Base-by-base conservation (phyloP, 2,888 invertebrate species). In the Monopis laevigella region DNA sequence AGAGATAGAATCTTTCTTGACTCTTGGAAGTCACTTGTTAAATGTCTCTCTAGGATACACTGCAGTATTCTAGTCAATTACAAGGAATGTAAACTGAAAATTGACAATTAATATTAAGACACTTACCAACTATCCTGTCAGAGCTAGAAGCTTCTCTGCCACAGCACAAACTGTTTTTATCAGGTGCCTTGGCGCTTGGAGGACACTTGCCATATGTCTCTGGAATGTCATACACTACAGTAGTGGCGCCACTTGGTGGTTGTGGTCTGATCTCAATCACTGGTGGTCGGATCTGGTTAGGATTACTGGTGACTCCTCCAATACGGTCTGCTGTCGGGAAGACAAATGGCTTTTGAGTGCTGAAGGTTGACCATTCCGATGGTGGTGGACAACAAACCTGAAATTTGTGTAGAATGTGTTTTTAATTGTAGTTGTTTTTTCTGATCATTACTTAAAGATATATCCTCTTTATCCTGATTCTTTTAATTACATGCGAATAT, bases 331-430 rank as follows among this genome's bases (percentile, higher is more conserved):
- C 47, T 46, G 42, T 48, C 44, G 6, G 42, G n/a, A 34, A 32
- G 12, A 26, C 38, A 3, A 41, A 45, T 42, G 35, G 46, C 30
- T 35, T 43, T 38, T 14, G 12, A 3, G 42, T 45, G 24, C 41
- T 32, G 43, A 49, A 49, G 2, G 27, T 39, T 1, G 44, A 21
- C 56, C 55, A 55, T n/a, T 46, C 39, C 5, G 39, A 32, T 44
- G 43, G 19, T 0, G 51, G 43, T 28, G 56, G 56, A 32, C 57
- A 57, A 45, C 56, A 58, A 2, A 55, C 51, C 55, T 58, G 48
- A 19, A 45, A 44, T 39, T 18, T 38, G n/a, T n/a, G n/a, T n/a
- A n/a, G n/a, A n/a, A n/a, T n/a, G n/a, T n/a, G n/a, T n/a, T n/a
- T n/a, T n/a, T n/a, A n/a, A n/a, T n/a, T n/a, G n/a, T n/a, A n/a